Conservation (phyloP, 2,113 vertebrate species). For the Eudorcas thomsonii region DNA sequence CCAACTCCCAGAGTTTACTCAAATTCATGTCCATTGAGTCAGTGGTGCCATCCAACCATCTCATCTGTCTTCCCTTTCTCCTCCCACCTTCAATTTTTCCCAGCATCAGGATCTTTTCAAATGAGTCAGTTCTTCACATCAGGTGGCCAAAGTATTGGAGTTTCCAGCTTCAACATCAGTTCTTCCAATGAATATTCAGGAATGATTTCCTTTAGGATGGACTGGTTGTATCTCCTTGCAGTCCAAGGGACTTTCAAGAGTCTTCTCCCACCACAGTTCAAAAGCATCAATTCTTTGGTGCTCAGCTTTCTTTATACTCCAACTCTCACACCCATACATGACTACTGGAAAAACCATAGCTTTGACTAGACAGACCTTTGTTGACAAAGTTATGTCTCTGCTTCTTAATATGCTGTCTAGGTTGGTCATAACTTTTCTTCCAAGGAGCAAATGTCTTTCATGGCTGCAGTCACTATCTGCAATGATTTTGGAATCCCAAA, state of each 20-base stretch:
- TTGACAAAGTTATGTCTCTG: neutral
- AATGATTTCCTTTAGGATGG: neutral
- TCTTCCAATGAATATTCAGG: neutral
- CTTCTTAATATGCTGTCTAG: neutral
- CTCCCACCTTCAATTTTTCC: neutral
- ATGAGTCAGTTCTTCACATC: neutral
- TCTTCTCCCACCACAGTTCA: neutral
- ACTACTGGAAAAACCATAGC: neutral
- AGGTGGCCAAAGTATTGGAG: neutral
- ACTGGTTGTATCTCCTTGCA: neutral
- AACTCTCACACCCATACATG: neutral
- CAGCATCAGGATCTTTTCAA: neutral
- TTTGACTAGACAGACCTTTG: neutral
- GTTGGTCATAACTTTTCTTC: neutral
- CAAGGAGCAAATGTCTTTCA: neutral
- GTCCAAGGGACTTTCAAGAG: neutral
- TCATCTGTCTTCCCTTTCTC: neutral
- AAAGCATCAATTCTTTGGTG: neutral
- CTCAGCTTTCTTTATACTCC: neutral
- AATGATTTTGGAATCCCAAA: accelerated
- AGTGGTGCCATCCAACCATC: neutral
- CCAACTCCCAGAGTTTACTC: neutral
- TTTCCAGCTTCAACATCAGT: neutral
- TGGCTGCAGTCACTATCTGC: neutral
- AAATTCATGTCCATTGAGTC: neutral